Evolutionary conservation across 2,888 invertebrate genomes (phyloP).

Genomic region (Dasypolia templi): DNA sequence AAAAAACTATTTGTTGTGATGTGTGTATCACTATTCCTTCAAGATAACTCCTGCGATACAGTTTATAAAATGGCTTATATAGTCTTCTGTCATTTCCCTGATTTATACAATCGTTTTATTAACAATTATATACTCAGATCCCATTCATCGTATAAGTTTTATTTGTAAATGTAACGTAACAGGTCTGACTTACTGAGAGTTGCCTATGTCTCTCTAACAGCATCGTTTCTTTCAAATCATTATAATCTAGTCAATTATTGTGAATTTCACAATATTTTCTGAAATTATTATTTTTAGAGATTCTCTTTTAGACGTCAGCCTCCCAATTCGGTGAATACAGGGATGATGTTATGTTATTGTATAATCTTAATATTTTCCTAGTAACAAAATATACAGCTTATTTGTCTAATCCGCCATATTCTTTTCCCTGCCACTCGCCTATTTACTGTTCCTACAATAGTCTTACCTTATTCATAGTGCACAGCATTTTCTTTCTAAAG

Average conservation of each 20-base stretch:
- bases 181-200: too few relatives aligned
- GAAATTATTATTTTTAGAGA: not conserved
- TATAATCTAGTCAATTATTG: too few relatives aligned
- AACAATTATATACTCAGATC: too few relatives aligned
- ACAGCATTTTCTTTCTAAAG: constrained; percentile 21
- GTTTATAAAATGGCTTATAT: not conserved
- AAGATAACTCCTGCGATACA: not conserved
- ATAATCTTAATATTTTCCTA: not conserved
- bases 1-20: not conserved
- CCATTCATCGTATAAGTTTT: too few relatives aligned
- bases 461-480: not conserved
- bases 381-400: not conserved
- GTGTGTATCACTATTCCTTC: not conserved
- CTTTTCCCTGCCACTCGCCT: not conserved
- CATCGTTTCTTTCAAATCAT: not conserved
- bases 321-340: not conserved
- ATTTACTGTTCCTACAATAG: not conserved
- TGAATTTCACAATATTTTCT: not conserved
- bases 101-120: too few relatives aligned
- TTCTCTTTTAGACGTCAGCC: not conserved
- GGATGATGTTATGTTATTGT: not conserved
- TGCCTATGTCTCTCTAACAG: not conserved
- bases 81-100: not conserved
- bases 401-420: too few relatives aligned
- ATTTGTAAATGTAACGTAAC: too few relatives aligned